Evolutionary conservation across 1,140 invertebrate species (phyloP), one percentile per base, ranked within the genome.

Genomic region (Ceratina calcarata): DNA sequence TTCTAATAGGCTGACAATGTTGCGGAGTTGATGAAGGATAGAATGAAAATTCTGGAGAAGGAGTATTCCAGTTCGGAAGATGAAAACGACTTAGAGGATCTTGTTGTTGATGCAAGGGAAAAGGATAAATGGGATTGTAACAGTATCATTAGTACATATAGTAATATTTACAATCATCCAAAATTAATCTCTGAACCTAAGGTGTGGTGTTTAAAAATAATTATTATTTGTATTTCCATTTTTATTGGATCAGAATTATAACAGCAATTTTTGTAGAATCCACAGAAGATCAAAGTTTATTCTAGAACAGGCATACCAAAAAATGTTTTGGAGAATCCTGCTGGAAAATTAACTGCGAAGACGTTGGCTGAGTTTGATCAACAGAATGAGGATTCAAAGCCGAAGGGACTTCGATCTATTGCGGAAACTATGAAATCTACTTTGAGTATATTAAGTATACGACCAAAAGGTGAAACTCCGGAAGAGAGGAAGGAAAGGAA

Each of bases 111-210:
- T 58, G 93, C 95, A 20, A 85, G 88, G 57, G 94, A 95, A 82
- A 94, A 94, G 37, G 94, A 95, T 32, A 96, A 96, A 91, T 99
- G 97, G 97, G 98, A 99, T 93, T 99, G 98, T 92, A 96, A 99
- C 93, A 97, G 97, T 77, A 97, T 99, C 89, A 91, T 98, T 10
- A 97, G 96, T 24, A 98, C 97, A 3, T 98, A 98, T 91, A 98
- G 97, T 12, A 98, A 96, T 89, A 93, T 97, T 62, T 98, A 98
- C 88, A 98, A 99, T 92, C 97, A 97, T 93, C 98, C 98, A 0
- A 97, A 97, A 92, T 67, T 98, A 7, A 99, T 99, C 80, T 93
- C 94, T 65, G 97, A 98, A 84, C 95, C 95, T 1, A 95, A 95
- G 87, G 95, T 96, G 90, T 87, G 73, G 65, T 61, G 65, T 73